Evolutionary conservation across 2,888 invertebrate species (phyloP).

Genomic region (Drosophila helvetica): DNA sequence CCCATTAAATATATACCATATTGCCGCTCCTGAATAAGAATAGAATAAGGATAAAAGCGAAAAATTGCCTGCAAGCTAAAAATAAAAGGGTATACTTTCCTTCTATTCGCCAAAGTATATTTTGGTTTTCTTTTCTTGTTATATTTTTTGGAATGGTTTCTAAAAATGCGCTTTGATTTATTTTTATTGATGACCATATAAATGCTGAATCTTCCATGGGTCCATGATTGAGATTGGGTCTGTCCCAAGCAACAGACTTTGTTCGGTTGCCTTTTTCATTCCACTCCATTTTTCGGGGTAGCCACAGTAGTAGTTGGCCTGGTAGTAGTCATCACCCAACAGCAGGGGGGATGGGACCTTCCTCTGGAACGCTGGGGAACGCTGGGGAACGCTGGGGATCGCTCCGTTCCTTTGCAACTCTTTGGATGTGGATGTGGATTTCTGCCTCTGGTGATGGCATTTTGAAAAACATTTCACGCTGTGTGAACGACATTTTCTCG

Average conservation of each 20-base stretch:
- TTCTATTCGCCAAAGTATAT: background rate
- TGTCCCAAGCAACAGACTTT: background rate
- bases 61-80: background rate
- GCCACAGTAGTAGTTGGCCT: constrained; percentile 44
- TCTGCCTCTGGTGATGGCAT: constrained; percentile 40
- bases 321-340: constrained; percentile 76
- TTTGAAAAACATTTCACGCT: constrained; percentile 71
- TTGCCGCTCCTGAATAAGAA: background rate
- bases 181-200: constrained; percentile 80
- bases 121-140: background rate
- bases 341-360: constrained; percentile 65
- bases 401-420: background rate
- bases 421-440: constrained; percentile 13
- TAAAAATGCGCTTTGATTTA: constrained; percentile 76
- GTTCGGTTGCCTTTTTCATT: background rate
- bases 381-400: constrained; percentile 1
- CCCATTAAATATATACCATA: background rate
- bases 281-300: constrained; percentile 17
- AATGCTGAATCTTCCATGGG: constrained; percentile 56
- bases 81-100: background rate
- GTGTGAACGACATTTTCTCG: constrained; percentile 79
- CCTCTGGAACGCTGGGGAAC: constrained; percentile 4
- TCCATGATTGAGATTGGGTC: constrained; percentile 7
- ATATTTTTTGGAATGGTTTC: constrained; percentile 46
- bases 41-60: background rate